Base-by-base conservation (phyloP, 2,888 invertebrate species). In the Eilema depressum region DNA sequence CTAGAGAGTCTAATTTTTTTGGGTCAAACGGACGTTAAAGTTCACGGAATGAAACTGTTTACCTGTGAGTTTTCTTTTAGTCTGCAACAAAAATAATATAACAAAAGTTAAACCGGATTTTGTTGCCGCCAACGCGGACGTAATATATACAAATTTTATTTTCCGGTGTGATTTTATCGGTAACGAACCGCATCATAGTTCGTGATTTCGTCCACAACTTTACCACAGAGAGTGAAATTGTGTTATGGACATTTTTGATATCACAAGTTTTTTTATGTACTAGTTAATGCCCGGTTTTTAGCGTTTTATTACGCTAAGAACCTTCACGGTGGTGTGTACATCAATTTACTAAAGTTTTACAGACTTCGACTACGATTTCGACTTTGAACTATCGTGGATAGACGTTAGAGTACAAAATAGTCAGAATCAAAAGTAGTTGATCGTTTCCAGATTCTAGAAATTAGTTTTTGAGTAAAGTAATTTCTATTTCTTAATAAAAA, bases 71-170 rank as follows among this genome's bases (percentile, higher is more conserved):
- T 47, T 20, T 63, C 37, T 65, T 57, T 61, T 28, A 14, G 61
- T 56, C 56, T 57, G 30, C 23, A 20, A 30, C 41, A 17, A 60
- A 63, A 69, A 69, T 53, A 47, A 41, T 26, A 17, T 12, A 30
- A 64, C 64, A 64, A 69, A 64, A 60, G n/a, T 69, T 47, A 69
- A 64, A 64, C 41, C 41, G 25, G 37, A 37, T 57, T 67, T 47
- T 30, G 47, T 57, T 67, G 63, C 41, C 65, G 56, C 57, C 30
- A 61, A 28, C 59, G 61, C 61, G 56, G 23, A 53, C 37, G 41
- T 60, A 75, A 75, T 72, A 60, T 28, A 75, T 70, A 69, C 69
- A 77, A 73, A 77, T 74, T 75, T 73, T 71, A 72, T 73, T 80
- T 75, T 20, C 74, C 66, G 64, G 56, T 70, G 47, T 74, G 67